Evolutionary conservation across 2,888 invertebrate genomes (phyloP).

Genomic region (Drosophila nigricruria): DNA sequence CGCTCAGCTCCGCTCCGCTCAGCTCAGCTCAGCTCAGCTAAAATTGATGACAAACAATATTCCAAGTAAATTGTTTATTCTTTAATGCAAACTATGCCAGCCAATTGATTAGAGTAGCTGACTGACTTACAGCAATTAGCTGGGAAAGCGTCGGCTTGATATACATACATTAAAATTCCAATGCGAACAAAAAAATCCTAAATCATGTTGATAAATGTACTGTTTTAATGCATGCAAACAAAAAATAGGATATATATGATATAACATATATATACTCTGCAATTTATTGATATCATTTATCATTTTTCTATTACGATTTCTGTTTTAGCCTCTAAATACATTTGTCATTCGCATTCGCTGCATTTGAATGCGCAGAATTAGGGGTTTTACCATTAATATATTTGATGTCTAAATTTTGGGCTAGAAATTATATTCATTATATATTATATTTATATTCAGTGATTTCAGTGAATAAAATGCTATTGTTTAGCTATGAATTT

Average conservation of each 20-base stretch:
- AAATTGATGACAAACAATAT: constrained; percentile 60
- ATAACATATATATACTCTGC: neutral
- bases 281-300: constrained; percentile 41
- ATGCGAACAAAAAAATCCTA: constrained; percentile 21
- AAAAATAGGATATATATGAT: neutral
- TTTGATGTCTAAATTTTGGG: neutral
- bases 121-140: constrained; percentile 1
- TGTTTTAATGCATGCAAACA: constrained; percentile 1
- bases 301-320: constrained; percentile 8
- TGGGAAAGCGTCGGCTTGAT: too few species aligned
- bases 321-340: constrained; percentile 2
- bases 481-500: too few species aligned
- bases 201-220: constrained; percentile 34
- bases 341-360: constrained; percentile 20
- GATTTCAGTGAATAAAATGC: too few species aligned
- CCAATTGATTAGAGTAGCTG: constrained; percentile 30
- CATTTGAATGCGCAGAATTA: neutral
- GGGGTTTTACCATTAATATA: neutral
- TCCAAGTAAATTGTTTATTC: constrained; percentile 21
- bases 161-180: constrained; percentile 26
- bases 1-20: neutral
- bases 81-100: constrained; percentile 23
- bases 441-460: too few species aligned
- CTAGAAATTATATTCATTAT: too few species aligned
- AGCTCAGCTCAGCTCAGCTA: neutral